Percentiles rank a stretch among this genome's conserved stretches.
Conservation (phyloP, 2,888 invertebrate species). For the Andrena bucephala region DNA sequence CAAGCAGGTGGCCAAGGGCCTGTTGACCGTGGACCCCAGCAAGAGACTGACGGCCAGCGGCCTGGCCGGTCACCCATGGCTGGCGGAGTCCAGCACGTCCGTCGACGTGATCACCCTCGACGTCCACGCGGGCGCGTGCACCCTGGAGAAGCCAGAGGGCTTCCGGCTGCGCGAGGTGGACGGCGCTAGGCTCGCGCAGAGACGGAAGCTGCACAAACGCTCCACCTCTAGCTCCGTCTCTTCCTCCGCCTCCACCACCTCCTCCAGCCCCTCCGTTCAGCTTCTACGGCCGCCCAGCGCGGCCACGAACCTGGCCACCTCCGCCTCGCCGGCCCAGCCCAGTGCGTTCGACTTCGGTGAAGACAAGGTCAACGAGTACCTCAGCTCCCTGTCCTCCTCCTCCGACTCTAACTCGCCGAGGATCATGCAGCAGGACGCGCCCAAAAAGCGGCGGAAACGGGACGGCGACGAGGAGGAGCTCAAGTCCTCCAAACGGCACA, state of each 20-base stretch:
- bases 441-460: conserved; percentile 71
- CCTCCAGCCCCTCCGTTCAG: conserved; percentile 75
- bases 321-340: conserved; percentile 79
- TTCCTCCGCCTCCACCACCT: conserved; percentile 84
- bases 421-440: conserved; percentile 46
- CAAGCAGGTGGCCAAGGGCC: conserved; percentile 90
- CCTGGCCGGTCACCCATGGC: conserved; percentile 90
- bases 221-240: conserved; percentile 85
- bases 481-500: conserved; percentile 16
- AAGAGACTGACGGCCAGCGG: conserved; percentile 90
- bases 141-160: conserved; percentile 83
- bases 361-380: conserved; percentile 85
- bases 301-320: conserved; percentile 62
- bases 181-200: conserved; percentile 90
- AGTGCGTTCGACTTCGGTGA: conserved; percentile 85
- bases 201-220: conserved; percentile 88
- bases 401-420: conserved; percentile 80
- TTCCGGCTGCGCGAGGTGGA: conserved; percentile 91
- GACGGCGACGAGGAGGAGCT: conserved; percentile 42
- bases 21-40: conserved; percentile 92
- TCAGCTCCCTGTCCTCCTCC: conserved; percentile 85
- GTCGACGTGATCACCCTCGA: conserved; percentile 8
- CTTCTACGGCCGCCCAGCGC: conserved; percentile 73
- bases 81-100: conserved; percentile 82
- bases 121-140: conserved; percentile 71